Evolutionary conservation across 2,113 vertebrate genomes (phyloP).

Genomic region (Pluvialis apricaria): DNA sequence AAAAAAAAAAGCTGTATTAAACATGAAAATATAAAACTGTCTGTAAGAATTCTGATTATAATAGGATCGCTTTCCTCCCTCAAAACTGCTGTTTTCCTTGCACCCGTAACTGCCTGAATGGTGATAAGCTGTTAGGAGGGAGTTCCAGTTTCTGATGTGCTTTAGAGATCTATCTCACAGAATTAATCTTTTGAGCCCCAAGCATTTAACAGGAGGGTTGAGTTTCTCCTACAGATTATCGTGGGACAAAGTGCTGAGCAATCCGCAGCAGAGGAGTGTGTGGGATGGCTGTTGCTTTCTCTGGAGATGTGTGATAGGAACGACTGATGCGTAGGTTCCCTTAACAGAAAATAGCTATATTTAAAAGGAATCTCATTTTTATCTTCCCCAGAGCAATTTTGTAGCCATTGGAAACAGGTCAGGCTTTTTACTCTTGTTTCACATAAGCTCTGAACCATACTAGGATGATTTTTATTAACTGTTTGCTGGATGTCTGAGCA

Average conservation of each 20-base stretch:
- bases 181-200: background rate
- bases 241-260: constrained; percentile 29
- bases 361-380: background rate
- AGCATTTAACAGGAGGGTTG: background rate
- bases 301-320: background rate
- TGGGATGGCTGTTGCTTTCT: constrained; percentile 28
- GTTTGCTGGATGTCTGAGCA: background rate
- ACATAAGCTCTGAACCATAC: background rate
- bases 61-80: background rate
- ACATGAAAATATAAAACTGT: background rate
- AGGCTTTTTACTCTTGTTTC: background rate
- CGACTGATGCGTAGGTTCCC: background rate
- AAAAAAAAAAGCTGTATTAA: constrained; percentile 6
- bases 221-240: background rate
- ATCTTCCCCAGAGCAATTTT: background rate
- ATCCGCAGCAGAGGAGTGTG: background rate
- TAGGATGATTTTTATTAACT: background rate
- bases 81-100: background rate
- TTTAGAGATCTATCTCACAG: background rate
- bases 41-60: background rate
- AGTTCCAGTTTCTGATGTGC: background rate
- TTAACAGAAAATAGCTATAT: constrained; percentile 7
- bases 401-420: background rate
- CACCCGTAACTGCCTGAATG: background rate
- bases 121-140: background rate